A percentile compares a stretch with the other conserved stretches of the same genome.
phyloP scores from a whole-genome alignment of 2,888 invertebrate species.

The Drosophila buzzatii region DNA sequence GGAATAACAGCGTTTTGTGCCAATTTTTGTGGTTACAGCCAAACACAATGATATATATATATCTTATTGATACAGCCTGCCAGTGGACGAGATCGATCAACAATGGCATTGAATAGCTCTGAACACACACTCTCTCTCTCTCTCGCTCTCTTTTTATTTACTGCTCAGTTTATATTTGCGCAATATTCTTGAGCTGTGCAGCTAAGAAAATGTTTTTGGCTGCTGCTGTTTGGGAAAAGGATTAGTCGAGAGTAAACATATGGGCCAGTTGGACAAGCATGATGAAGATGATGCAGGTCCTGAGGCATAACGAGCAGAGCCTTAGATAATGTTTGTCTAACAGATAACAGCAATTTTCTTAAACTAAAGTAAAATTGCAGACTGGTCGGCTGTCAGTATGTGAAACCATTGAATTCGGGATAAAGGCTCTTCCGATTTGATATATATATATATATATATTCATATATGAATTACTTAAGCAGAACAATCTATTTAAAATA shows the following conservation, averaged over 20 bases:
- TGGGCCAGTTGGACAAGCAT: conserved; percentile 4
- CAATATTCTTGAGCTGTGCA: conserved; percentile 70
- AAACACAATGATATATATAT: conserved; percentile 46
- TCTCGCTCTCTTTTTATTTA: background rate
- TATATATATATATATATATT: background rate
- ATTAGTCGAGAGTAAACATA: conserved; percentile 65
- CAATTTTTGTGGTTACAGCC: conserved; percentile 63
- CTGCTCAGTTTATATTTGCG: conserved; percentile 61
- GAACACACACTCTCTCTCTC: background rate
- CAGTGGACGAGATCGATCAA: conserved; percentile 7
- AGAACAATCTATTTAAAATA: no score
- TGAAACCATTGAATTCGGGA: background rate
- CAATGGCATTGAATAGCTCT: conserved; percentile 5
- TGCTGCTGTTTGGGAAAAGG: conserved; percentile 61
- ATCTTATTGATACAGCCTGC: conserved; percentile 73
- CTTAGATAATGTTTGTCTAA: conserved; percentile 13
- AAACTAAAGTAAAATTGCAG: background rate
- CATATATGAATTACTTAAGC: background rate
- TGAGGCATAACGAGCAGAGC: background rate
- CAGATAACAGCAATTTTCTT: background rate
- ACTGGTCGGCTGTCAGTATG: background rate
- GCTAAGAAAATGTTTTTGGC: conserved; percentile 78
- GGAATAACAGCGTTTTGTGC: conserved; percentile 58
- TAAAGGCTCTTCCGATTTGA: background rate
- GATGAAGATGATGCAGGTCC: background rate